Base-by-base conservation (phyloP, 2,797 vertebrate genomes). In the Fundulus diaphanus region DNA sequence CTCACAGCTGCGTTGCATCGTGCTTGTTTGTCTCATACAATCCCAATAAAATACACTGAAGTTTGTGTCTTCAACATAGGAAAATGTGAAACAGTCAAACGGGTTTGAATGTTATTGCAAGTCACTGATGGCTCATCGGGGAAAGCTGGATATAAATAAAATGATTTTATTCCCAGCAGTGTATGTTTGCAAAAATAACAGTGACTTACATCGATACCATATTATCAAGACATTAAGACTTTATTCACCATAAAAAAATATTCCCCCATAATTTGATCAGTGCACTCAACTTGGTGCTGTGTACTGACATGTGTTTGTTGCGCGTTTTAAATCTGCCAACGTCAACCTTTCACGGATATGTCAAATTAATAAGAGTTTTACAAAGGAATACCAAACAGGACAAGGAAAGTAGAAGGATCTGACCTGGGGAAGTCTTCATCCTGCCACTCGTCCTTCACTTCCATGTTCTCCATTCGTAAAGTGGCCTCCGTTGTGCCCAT, bases 341-440 rank as follows among this genome's bases (percentile, higher is more conserved):
- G 52, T 63, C 24, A 63, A 2, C 24, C 24, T 37, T 63, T 35
- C 24, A 9, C 20, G 37, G 35, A 11, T 63, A 33, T 42, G 2
- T 3, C 20, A 40, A 2, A 16, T 52, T 15, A 66, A 27, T 0
- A 42, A 3, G 0, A 0, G 27, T 66, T 54, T 31, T 44, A 49
- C 15, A 33, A 63, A 59, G 13, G 20, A 75, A 15, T 15, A 68
- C 12, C 22, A 3, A 70, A 35, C 31, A 59, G 8, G n/a, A n/a
- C n/a, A n/a, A n/a, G n/a, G n/a, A 48, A 76, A 72, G 15, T 29
- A 46, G 73, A 81, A 73, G 27, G 27, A 68, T 59, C 89, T 11
- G 80, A 98, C 98, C 97, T 97, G 87, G 98, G 97, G 70, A 98
- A 97, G 77, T 96, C 96, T 66, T 98, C 96, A 0, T 98, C 97